Base-by-base conservation (phyloP, 1,140 invertebrate genomes). In the Frieseomelitta varia region DNA sequence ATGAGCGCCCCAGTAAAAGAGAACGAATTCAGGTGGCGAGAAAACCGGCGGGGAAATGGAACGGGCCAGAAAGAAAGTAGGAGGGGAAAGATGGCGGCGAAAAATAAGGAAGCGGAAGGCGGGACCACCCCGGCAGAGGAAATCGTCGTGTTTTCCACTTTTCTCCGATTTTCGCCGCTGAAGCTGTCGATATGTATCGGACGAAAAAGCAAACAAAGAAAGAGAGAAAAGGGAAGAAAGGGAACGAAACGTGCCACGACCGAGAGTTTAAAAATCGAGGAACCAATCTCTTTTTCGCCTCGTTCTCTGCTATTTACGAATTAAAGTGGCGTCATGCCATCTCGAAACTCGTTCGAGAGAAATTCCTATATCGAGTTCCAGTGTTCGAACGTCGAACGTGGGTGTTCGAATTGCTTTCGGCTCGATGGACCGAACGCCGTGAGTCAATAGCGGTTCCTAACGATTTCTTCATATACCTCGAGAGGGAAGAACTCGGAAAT, bases 131-230 rank as follows among this genome's bases (percentile, higher is more conserved):
- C 39, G 39, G 51, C 47, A 27, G 51, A 82, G 61, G 47, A 86
- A 84, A 86, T 84, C 63, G 63, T 63, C 71, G 67, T 84, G 39
- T 84, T 89, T 88, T 75, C 56, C 67, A 71, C 77, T 67, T 30
- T 72, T 17, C 67, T 82, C 30, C 55, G 71, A 47, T 34, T 75
- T 15, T 61, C 30, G 21, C 30, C 21, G 1, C 55, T 56, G 63
- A 58, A 78, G 34, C 51, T 76, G 87, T 85, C 87, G 77, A 88
- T 86, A 84, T 78, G 82, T 88, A 83, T 85, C 68, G 30, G 75
- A 58, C 0, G 6, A 30, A 15, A 30, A 30, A 30, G 15, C 17
- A 65, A 68, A 21, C n/a, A 4, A 53, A 53, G 14, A 78, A 87
- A 88, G 89, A 81, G 68, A 83, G 79, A 51, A 51, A 63, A 63